A percentile compares a stretch with the other conserved stretches of the same genome.
phyloP scores from a whole-genome alignment of 2,113 vertebrate species.

The Podarcis raffonei region DNA sequence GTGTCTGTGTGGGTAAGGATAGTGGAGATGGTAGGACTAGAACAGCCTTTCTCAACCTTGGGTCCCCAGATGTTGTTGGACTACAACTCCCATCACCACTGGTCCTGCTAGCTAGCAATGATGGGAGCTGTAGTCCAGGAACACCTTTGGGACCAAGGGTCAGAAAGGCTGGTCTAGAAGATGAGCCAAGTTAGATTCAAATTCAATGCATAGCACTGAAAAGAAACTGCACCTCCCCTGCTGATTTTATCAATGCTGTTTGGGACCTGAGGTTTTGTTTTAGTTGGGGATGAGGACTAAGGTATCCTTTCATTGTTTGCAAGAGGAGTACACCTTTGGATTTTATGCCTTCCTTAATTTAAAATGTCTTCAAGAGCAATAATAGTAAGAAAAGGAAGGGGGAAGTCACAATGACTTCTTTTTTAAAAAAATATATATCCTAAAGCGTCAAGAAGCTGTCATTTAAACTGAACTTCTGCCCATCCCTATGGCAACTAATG shows the following conservation, averaged over 20 bases:
- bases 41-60: no score
- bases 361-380: conserved; percentile 51
- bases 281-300: not conserved
- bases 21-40: not conserved
- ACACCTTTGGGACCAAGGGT: no score
- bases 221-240: no score
- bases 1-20: not conserved
- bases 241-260: no score
- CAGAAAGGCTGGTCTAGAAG: no score
- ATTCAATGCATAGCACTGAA: no score
- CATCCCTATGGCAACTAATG: conserved; percentile 83
- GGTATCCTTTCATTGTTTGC: not conserved
- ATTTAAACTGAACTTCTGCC: conserved; percentile 78
- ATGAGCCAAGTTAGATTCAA: no score
- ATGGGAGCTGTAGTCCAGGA: no score
- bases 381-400: conserved; percentile 60
- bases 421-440: conserved; percentile 51
- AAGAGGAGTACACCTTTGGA: conserved; percentile 49
- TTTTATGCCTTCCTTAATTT: conserved; percentile 43
- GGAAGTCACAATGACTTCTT: conserved; percentile 56
- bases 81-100: no score
- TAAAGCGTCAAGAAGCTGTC: conserved; percentile 69
- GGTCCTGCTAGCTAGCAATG: no score
- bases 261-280: not conserved
- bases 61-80: no score